Percentiles rank a stretch among this genome's conserved stretches.
phyloP scores from a whole-genome alignment of 2,797 vertebrate genomes.

The Poecilia picta region DNA sequence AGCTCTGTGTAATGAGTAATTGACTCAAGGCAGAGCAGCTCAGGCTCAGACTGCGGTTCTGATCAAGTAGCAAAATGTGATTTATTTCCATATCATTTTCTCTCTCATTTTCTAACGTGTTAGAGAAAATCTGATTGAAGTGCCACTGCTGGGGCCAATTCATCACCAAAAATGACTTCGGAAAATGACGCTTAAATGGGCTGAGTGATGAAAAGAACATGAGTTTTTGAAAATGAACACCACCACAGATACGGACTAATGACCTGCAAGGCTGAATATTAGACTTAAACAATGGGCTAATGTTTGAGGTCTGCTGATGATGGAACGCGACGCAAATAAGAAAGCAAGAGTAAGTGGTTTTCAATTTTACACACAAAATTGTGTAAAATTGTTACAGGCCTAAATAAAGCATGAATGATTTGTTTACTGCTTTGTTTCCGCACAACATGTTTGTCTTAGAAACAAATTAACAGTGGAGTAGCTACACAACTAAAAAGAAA shows the following conservation, averaged over 20 bases:
- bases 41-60: constrained; percentile 74
- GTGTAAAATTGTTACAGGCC: constrained; percentile 31
- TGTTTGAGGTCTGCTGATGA: constrained; percentile 57
- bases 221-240: constrained; percentile 76
- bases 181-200: constrained; percentile 81
- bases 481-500: neutral
- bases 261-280: constrained; percentile 65
- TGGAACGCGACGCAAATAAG: constrained; percentile 44
- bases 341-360: constrained; percentile 37
- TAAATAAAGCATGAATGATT: constrained; percentile 12
- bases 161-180: constrained; percentile 73
- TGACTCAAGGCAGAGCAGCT: constrained; percentile 82
- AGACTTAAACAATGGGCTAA: constrained; percentile 63
- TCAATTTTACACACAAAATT: constrained; percentile 20
- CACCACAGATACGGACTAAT: constrained; percentile 70
- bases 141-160: constrained; percentile 79
- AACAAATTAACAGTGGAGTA: neutral
- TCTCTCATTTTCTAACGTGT: constrained; percentile 76
- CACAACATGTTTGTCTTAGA: neutral
- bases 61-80: constrained; percentile 84
- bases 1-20: constrained; percentile 86
- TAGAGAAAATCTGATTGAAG: constrained; percentile 82
- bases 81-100: constrained; percentile 86
- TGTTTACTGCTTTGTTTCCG: constrained; percentile 16
- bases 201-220: constrained; percentile 80